phyloP scores from a whole-genome alignment of 2,113 vertebrate species.

The Pristiophorus japonicus region DNA sequence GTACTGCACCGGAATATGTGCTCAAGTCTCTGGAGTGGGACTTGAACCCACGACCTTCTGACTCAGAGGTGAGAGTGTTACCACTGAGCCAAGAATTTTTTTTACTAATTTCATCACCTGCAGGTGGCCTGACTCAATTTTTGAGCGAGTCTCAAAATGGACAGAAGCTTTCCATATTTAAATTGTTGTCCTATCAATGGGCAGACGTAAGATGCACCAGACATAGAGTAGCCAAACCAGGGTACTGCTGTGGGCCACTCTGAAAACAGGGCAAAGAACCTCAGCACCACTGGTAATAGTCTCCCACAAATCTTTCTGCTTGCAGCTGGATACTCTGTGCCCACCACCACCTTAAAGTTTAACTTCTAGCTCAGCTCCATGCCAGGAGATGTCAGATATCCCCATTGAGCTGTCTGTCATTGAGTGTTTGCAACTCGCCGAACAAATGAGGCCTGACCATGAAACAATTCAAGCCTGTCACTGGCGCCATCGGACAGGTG shows the following conservation, averaged over 20 bases:
- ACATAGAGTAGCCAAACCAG: background rate
- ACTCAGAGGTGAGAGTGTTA: no score
- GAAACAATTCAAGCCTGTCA: background rate
- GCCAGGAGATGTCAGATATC: background rate
- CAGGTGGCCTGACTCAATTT: background rate
- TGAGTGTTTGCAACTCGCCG: background rate
- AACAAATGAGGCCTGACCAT: background rate
- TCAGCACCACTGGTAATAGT: background rate
- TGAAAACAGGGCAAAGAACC: background rate
- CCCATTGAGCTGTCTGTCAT: background rate
- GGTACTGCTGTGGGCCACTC: background rate
- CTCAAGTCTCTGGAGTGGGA: background rate
- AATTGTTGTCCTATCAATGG: background rate
- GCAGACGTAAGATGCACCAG: background rate
- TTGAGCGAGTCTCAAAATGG: background rate
- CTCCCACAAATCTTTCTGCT: background rate
- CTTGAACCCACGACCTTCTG: background rate
- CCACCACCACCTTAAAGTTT: background rate
- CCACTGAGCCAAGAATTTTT: no score
- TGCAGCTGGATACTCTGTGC: background rate
- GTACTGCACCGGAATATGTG: background rate
- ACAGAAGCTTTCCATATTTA: background rate
- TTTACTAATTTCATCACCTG: background rate
- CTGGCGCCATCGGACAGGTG: background rate
- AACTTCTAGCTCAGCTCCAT: background rate